Base-by-base conservation (phyloP, 2,888 invertebrate genomes). In the Imbricaverruca yamaguchii region DNA sequence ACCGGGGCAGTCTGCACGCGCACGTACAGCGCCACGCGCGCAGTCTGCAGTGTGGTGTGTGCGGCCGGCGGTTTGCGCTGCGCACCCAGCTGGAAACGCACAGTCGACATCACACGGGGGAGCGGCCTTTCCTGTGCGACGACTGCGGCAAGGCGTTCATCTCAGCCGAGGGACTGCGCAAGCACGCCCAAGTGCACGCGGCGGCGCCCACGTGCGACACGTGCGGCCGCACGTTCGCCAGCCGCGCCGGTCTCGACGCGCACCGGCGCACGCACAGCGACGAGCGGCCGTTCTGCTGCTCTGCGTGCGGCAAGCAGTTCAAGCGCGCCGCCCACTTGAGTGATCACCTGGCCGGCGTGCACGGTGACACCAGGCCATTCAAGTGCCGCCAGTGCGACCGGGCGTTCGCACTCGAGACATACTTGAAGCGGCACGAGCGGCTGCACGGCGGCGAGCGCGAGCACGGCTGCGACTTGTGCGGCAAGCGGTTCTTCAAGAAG, bases 101-200 rank as follows among this genome's bases (percentile, higher is more conserved):
- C 65, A 69, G 55, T 53, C 81, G 83, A 23, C 82, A 81, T 15
- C 83, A 83, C 80, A 83, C 83, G 15, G 83, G 83, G 21, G 83
- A 83, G 78, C 59, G 83, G 65, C 83, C 83, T 10, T 83, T 81
- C 80, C 78, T 83, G 10, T 83, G 83, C 79, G 81, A 79, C 79
- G 82, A 82, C 65, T 83, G 83, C 80, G 83, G 83, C 13, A 82
- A 83, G 56, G 80, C 83, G 21, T 83, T 83, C 81, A 83, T 82
- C 59, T 83, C 82, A 61, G 83, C 81, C 63, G 83, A 83, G 59
- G 83, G 82, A 39, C 69, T 83, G 21, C 82, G 81, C n/a, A 83
- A 83, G 39, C 83, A 83, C 39, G 81, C 82, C 25, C 61, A 82
- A 55, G 82, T 82, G 69, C 83, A 83, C 80, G 82, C 83, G 6